phyloP scores from a whole-genome alignment of 1,140 invertebrate species.

The Panonychus citri region DNA sequence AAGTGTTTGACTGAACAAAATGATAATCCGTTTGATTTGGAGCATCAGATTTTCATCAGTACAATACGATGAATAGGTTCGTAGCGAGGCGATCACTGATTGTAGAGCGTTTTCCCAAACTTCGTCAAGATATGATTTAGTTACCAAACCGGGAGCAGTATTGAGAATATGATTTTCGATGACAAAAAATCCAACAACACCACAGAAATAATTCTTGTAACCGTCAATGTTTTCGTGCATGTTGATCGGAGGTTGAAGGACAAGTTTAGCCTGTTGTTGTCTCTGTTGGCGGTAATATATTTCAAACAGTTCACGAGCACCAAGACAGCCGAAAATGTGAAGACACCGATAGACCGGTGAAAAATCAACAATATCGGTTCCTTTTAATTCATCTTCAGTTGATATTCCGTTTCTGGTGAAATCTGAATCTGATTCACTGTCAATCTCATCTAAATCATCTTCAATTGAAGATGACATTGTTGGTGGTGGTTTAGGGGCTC shows the following conservation, averaged over 20 bases:
- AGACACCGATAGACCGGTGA: conserved; percentile 90
- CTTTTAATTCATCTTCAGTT: conserved; percentile 52
- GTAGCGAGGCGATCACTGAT: conserved; percentile 58
- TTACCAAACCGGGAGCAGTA: conserved; percentile 75
- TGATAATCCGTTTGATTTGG: conserved; percentile 84
- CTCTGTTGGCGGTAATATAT: conserved; percentile 82
- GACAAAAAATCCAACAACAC: conserved; percentile 65
- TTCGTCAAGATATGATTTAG: conserved; percentile 65
- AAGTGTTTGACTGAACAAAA: conserved; percentile 80
- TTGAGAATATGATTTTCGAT: conserved; percentile 93
- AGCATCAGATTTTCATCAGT: conserved; percentile 79
- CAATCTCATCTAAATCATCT: background rate
- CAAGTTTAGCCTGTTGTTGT: conserved; percentile 72
- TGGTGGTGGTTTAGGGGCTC: too few species aligned
- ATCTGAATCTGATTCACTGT: too few species aligned
- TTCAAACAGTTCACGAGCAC: conserved; percentile 72
- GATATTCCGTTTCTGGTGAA: too few species aligned
- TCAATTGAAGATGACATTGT: too few species aligned
- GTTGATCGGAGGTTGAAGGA: conserved; percentile 53
- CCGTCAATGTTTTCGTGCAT: conserved; percentile 77
- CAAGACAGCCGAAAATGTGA: conserved; percentile 50
- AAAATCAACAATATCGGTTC: conserved; percentile 91
- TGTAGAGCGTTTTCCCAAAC: conserved; percentile 74
- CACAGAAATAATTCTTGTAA: conserved; percentile 73
- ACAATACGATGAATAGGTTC: conserved; percentile 70